Conservation (phyloP, 2,888 invertebrate genomes). For the Micropterix aruncella region DNA sequence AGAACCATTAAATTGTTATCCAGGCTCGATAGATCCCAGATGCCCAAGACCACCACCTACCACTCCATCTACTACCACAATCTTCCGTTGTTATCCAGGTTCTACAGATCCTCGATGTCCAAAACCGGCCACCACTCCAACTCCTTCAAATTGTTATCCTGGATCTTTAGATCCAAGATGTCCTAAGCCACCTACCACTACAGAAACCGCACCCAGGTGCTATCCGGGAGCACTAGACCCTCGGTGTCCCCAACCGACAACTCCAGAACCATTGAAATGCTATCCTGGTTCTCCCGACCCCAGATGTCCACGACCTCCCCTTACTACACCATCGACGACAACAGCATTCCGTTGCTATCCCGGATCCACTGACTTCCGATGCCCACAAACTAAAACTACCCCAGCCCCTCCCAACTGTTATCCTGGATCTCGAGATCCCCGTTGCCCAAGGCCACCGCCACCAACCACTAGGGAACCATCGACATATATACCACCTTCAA, state of each 20-base stretch:
- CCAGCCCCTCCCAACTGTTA: slow-evolving; percentile 11
- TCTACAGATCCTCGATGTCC: slow-evolving; percentile 17
- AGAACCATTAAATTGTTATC: slow-evolving; percentile 8
- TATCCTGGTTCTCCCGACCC: slow-evolving; percentile 23
- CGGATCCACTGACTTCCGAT: slow-evolving; percentile 14
- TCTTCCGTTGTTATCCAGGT: slow-evolving; percentile 24
- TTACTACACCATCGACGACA: slow-evolving; percentile 7
- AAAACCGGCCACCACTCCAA: slow-evolving; percentile 9
- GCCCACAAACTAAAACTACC: slow-evolving; percentile 13
- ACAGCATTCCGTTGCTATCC: slow-evolving; percentile 14
- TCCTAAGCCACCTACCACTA: slow-evolving; percentile 16
- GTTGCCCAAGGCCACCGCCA: slow-evolving; percentile 16
- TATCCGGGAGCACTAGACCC: slow-evolving; percentile 19
- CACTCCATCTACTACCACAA: slow-evolving; percentile 8
- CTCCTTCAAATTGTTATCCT: slow-evolving; percentile 18
- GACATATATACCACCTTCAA: slow-evolving; percentile 8
- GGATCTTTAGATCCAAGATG: slow-evolving; percentile 20
- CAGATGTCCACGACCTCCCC: slow-evolving; percentile 19
- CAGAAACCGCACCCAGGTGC: slow-evolving; percentile 15
- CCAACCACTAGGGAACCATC: slow-evolving; percentile 6
- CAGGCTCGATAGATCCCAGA: slow-evolving; percentile 12
- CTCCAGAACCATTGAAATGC: slow-evolving; percentile 13
- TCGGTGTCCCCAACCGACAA: slow-evolving; percentile 17
- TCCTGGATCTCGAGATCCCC: slow-evolving; percentile 16
- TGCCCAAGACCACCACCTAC: slow-evolving; percentile 11